Conservation (phyloP, 2,888 invertebrate species). For the Sclerodermus sp. region DNA sequence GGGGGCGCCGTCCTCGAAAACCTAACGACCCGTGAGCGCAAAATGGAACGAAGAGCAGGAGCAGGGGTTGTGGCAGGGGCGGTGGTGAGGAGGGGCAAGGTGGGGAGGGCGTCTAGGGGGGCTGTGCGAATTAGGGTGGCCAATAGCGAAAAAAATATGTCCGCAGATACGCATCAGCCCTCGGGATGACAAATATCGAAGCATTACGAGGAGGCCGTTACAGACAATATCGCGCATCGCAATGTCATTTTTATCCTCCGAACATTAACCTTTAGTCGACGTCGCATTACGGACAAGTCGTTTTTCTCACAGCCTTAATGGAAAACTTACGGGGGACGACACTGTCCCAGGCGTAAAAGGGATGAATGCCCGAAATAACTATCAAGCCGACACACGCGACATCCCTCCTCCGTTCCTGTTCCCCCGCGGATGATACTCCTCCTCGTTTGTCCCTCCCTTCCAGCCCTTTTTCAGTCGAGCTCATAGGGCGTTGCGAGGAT, state of each 20-base stretch:
- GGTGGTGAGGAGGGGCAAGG: too few species aligned
- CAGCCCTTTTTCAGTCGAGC: too few species aligned
- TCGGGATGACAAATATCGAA: constrained; percentile 16
- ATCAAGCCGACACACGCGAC: too few species aligned
- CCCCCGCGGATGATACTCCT: too few species aligned
- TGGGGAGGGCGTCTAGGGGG: too few species aligned
- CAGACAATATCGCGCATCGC: background rate
- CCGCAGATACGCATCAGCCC: constrained; percentile 1
- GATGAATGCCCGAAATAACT: too few species aligned
- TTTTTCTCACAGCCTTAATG: too few species aligned
- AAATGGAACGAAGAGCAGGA: background rate
- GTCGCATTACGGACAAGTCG: constrained; percentile 4
- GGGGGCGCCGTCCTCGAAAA: constrained; percentile 16
- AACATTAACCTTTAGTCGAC: background rate
- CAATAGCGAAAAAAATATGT: constrained; percentile 11
- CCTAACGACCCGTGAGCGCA: constrained; percentile 21
- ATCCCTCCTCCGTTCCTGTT: too few species aligned
- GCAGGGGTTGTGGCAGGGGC: background rate
- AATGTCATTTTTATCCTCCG: constrained; percentile 3
- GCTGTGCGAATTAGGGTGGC: background rate
- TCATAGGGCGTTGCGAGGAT: too few species aligned
- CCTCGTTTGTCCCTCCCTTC: too few species aligned
- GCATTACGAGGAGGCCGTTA: constrained; percentile 7
- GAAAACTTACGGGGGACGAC: too few species aligned
- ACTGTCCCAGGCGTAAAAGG: too few species aligned